Conservation (phyloP, 2,797 vertebrate genomes). For the Scyliorhinus canicula region DNA sequence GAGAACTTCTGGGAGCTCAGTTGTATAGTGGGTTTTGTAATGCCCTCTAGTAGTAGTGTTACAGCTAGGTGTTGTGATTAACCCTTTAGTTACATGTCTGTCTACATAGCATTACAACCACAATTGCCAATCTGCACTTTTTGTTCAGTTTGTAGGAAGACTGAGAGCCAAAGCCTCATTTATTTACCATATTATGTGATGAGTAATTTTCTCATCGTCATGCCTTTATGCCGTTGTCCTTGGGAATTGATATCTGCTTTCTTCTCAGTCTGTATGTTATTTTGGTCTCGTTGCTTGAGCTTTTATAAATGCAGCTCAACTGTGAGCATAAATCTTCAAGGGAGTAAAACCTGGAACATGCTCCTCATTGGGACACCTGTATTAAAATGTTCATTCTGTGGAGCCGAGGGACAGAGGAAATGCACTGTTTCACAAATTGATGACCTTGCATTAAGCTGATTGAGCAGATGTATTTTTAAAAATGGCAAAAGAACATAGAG, state of each 20-base stretch:
- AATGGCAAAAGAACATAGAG: neutral
- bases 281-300: neutral
- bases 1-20: too few relatives aligned
- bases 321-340: neutral
- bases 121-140: neutral
- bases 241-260: neutral
- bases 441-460: too few relatives aligned
- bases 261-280: neutral
- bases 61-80: too few relatives aligned
- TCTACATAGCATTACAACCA: too few relatives aligned
- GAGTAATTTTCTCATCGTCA: neutral
- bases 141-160: neutral
- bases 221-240: neutral
- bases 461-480: neutral
- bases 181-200: neutral
- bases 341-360: neutral
- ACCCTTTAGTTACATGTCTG: too few relatives aligned
- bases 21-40: too few relatives aligned
- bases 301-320: neutral
- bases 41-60: too few relatives aligned
- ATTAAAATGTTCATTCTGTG: neutral
- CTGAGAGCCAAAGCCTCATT: neutral
- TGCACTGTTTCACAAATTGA: neutral
- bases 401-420: neutral
- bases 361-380: neutral